phyloP scores from a whole-genome alignment of 1,140 invertebrate species.

The Danaus plexippus region DNA sequence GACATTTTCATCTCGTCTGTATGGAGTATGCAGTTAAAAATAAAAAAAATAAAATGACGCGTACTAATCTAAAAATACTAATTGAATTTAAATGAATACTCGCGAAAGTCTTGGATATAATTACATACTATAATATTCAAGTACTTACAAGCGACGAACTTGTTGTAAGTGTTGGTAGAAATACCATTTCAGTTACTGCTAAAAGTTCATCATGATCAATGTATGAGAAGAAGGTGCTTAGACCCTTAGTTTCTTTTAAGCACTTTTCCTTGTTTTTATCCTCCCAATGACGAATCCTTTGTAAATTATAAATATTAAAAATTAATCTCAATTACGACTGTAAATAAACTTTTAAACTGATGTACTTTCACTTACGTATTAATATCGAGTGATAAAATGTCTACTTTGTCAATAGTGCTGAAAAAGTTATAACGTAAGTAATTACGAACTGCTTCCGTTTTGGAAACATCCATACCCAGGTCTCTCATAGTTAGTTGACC shows the following conservation, averaged over 20 bases:
- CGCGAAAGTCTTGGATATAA: background rate
- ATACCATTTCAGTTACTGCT: constrained; percentile 37
- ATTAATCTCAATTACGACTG: background rate
- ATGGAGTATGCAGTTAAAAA: too few relatives aligned
- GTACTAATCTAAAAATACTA: too few relatives aligned
- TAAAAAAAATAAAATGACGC: too few relatives aligned
- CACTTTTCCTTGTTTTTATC: constrained; percentile 65
- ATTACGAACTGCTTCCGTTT: constrained; percentile 10
- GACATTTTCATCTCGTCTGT: background rate
- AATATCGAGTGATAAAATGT: constrained; percentile 19
- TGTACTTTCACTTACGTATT: constrained; percentile 18
- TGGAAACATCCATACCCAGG: constrained; percentile 16
- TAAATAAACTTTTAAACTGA: background rate
- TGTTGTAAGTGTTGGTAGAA: constrained; percentile 32
- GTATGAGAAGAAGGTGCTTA: constrained; percentile 32
- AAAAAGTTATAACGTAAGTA: constrained; percentile 22
- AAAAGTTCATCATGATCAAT: constrained; percentile 43
- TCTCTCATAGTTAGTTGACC: constrained; percentile 11
- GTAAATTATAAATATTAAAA: constrained; percentile 43
- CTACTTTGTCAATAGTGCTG: constrained; percentile 15
- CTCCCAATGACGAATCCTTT: constrained; percentile 60
- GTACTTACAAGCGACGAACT: constrained; percentile 27
- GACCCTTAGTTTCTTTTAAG: constrained; percentile 24
- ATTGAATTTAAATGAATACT: background rate
- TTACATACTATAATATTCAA: background rate